Percentiles rank a stretch among this genome's conserved stretches.
Evolutionary conservation across 92 coral and sea anemone genomes (phyloP).

Genomic region (Diadumene lineata): DNA sequence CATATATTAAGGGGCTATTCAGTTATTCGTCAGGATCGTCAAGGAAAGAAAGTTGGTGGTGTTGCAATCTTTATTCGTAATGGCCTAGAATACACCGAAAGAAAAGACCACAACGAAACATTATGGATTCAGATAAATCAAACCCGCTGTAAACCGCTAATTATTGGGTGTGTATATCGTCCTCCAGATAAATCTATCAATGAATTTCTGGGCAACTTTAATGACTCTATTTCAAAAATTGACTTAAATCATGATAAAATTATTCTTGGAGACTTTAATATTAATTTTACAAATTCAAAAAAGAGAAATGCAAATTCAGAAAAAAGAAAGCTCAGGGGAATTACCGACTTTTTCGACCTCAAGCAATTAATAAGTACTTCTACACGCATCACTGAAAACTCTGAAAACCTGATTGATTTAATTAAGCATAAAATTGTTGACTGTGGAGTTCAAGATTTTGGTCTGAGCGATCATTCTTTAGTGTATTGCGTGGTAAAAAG

Average conservation of each 20-base stretch:
- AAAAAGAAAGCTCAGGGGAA: neutral
- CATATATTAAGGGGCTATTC: slow-evolving; percentile 8
- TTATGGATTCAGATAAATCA: slow-evolving; percentile 1
- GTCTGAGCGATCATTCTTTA: too few relatives aligned
- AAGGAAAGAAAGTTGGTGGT: neutral
- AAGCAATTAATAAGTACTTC: too few relatives aligned
- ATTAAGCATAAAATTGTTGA: too few relatives aligned
- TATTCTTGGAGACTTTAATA: neutral
- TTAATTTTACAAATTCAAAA: too few relatives aligned
- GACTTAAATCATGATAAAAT: neutral
- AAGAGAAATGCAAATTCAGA: neutral
- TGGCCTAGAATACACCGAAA: too few relatives aligned
- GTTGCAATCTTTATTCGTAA: too few relatives aligned
- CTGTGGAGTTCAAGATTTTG: too few relatives aligned
- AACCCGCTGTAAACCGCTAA: neutral
- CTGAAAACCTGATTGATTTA: too few relatives aligned
- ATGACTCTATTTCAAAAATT: neutral
- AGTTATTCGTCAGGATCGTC: neutral
- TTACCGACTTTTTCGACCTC: neutral
- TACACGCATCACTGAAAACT: too few relatives aligned
- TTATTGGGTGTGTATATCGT: neutral
- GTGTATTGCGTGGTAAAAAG: too few relatives aligned
- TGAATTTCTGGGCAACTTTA: neutral
- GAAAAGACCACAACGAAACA: too few relatives aligned
- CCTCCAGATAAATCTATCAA: neutral